phyloP scores from a whole-genome alignment of 1,140 invertebrate species.

The Thalassaphorura encarpata region DNA sequence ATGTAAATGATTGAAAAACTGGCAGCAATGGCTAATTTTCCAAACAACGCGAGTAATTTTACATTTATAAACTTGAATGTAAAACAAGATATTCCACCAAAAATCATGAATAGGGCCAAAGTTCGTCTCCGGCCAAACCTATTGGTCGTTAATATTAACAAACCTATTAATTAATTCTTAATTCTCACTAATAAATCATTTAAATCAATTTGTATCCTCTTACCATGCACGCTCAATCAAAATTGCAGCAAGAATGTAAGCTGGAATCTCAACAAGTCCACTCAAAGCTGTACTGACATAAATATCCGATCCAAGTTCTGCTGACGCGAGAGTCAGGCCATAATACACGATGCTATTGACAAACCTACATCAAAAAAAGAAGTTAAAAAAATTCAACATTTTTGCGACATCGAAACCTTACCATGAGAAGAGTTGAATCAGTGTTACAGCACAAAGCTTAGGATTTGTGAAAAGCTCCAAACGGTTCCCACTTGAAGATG shows the following conservation, averaged over 20 bases:
- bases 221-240: constrained; percentile 24
- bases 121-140: constrained; percentile 24
- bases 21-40: constrained; percentile 39
- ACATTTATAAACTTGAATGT: constrained; percentile 9
- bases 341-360: constrained; percentile 29
- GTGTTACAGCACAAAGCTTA: neutral
- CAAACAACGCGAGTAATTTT: constrained; percentile 36
- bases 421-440: constrained; percentile 30
- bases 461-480: constrained; percentile 1
- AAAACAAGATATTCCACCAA: constrained; percentile 26
- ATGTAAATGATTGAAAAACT: constrained; percentile 38
- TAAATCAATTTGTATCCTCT: no score
- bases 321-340: constrained; percentile 23
- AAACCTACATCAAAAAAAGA: constrained; percentile 17
- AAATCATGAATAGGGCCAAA: constrained; percentile 23
- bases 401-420: constrained; percentile 6
- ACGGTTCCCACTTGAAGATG: no score
- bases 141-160: neutral
- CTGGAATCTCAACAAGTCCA: constrained; percentile 30
- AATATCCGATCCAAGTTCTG: constrained; percentile 22
- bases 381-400: neutral
- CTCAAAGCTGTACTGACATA: constrained; percentile 23
- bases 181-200: neutral
- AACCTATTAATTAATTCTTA: neutral
- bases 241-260: constrained; percentile 25